A percentile compares a stretch with the other conserved stretches of the same genome.
These are phyloP conservation scores for Orthosia gracilis DNA, from an alignment of 2,888 invertebrate species.

Conservation along the genomic window DNA sequence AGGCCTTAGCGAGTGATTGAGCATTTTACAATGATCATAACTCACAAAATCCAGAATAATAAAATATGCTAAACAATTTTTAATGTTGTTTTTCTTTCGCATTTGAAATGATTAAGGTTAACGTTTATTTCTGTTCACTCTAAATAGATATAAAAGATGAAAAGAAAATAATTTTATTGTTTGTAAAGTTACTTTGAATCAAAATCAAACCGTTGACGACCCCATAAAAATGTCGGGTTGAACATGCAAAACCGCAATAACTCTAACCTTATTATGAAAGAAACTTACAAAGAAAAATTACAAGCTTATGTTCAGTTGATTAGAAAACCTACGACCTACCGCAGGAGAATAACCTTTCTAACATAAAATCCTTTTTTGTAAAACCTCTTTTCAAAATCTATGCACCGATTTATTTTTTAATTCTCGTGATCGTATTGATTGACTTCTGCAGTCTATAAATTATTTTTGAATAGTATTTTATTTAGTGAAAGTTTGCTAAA, in stretches of 20 bases:
- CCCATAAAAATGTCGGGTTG: conserved; percentile 72
- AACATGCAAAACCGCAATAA: conserved; percentile 87
- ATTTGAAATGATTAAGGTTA: conserved; percentile 34
- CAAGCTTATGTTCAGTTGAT: conserved; percentile 72
- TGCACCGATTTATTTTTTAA: not conserved
- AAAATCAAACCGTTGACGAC: conserved; percentile 76
- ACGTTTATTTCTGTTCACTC: conserved; percentile 16
- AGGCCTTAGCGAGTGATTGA: conserved; percentile 2
- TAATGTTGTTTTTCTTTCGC: conserved; percentile 35
- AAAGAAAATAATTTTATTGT: conserved; percentile 39
- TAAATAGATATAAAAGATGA: conserved; percentile 19
- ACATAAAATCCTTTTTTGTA: conserved; percentile 10
- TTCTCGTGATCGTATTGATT: not conserved
- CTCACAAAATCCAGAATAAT: conserved; percentile 8
- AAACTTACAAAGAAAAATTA: conserved; percentile 77
- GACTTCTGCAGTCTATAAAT: conserved; percentile 12
- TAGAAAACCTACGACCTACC: conserved; percentile 61
- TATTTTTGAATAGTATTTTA: conserved; percentile 21
- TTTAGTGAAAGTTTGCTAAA: not conserved
- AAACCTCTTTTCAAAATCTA: conserved; percentile 1
- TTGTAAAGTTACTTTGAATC: conserved; percentile 45
- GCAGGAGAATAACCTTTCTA: conserved; percentile 19
- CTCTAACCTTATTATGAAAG: conserved; percentile 81
- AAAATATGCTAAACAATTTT: conserved; percentile 31
- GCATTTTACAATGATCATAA: conserved; percentile 27